Base-by-base conservation (phyloP, 2,797 vertebrate genomes). In the Enteromius thamalakanensis region DNA sequence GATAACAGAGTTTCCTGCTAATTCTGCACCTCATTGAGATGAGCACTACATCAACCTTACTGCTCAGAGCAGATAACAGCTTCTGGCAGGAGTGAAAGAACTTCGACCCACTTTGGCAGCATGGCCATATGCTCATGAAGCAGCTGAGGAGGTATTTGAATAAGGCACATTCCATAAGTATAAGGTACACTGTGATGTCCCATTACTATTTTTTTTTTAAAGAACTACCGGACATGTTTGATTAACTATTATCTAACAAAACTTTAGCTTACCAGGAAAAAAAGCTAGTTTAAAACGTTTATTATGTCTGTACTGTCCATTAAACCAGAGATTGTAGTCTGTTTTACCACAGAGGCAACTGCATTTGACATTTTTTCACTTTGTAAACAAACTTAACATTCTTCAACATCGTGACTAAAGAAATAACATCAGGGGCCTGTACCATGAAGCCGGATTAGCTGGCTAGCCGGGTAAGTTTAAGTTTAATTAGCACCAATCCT, bases 1-100 rank as follows among this genome's bases (percentile, higher is more conserved):
- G 81, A 67, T 53, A 68, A 82, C 47, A 76, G 72, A 69, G 23
- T n/a, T 77, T 69, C 37, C 71, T 82, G 60, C 62, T 75, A 82
- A 82, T 67, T 76, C 60, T 65, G 71, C 47, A 67, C 47, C 49
- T 76, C 37, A 69, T 8, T 76, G 51, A 83, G 64, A 51, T 14
- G 1, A 45, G 40, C 4, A 15, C 51, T 67, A 45, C 64, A 77
- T 53, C 75, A 60, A 60, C 34, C 49, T 77, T 55, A 42, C 72
- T 76, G 64, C 81, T 47, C 23, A 2, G 74, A 17, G 37, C 47
- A 83, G 74, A 77, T 69, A 77, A 83, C 34, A 37, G 74, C 51
- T 69, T 77, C 32, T 40, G 70, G 42, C 58, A 65, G 21, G 45
- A 55, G 58, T n/a, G 45, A 58, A 55, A 26, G 34, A 67, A 42